Evolutionary conservation across 2,797 vertebrate species (phyloP), one percentile per base, ranked within the genome.

Genomic region (Alosa sapidissima): DNA sequence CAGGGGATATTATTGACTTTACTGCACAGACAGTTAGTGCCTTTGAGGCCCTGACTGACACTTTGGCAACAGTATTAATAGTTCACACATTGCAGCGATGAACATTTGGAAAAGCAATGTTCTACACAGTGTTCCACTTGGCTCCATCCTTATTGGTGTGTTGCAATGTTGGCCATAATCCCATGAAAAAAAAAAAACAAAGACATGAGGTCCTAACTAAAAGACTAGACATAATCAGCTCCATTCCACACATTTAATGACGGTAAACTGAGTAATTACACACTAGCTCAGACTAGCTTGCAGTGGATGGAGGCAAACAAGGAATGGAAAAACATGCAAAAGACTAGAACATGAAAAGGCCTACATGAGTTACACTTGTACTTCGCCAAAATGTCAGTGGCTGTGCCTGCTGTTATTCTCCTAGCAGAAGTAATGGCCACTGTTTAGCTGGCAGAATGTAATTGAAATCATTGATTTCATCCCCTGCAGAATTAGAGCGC

Each of bases 381-480:
- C 7, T 78, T 47, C 19, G 5, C 11, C 36, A 7, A 45, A 45
- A 78, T n/a, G 41, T 78, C 72, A 78, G 41, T 45, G 14, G 14
- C 72, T 78, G 41, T 45, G 72, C 36, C 24, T 78, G 72, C 72
- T 21, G 72, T 78, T 47, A 21, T 41, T 78, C 16, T 78, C 72
- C 72, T 78, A n/a, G 16, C 72, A 78, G 36, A 47, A 78, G 19
- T 78, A 78, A 78, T 21, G 72, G 36, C 36, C 16, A 19, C 36
- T 78, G 72, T 78, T 78, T 47, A 78, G 72, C 45, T 78, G 72
- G 72, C 41, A 45, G 14, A n/a, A n/a, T 49, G 36, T 62, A 47
- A 65, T 83, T n/a, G 41, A 83, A 49, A 65, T 65, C 13, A 62
- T 83, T 47, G 54, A 60, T 60, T 60, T 28, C 21, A 60, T 11